Base-by-base conservation (phyloP, 2,113 vertebrate species). In the Hymenochirus boettgeri region DNA sequence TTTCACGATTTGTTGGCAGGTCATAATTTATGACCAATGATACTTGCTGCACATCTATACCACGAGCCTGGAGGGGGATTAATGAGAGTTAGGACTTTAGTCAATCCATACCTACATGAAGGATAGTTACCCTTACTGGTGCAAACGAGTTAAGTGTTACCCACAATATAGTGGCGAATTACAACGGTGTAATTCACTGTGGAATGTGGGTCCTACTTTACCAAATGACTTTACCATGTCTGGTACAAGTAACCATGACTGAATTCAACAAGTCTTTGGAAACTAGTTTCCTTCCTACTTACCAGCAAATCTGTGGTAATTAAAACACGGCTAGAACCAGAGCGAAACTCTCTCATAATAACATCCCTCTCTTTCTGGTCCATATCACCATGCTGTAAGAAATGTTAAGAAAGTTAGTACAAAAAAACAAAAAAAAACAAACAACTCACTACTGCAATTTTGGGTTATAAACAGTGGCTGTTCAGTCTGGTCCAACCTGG, bases 221-320 rank as follows among this genome's bases (percentile, higher is more conserved):
- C 93, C 91, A 89, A 89, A 92, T 2, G 84, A 77, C 79, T 22
- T 37, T 1, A 7, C 0, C 7, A 56, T 85, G 87, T 77, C 82
- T 75, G 79, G 89, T 79, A 93, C 76, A 67, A 31, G 72, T 54
- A 81, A 75, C 81, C 83, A 56, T 72, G 70, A 64, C 72, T 29
- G 37, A 66, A 71, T 18, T 22, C 58, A n/a, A 12, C 31, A 50
- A 76, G 77, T 76, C 81, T 85, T 87, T 85, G 87, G 85, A 50
- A 67, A 1, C 1, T 47, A 3, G 13, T 13, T 3, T 22, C 9
- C 11, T 5, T 15, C 17, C 19, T 2, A 80, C 91, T 87, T 70
- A 98, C 96, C 93, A 99, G 84, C 81, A 99, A 89, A 77, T 99
- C 96, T 73, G 96, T 99, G 46, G 96, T 99, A 79, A 99, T 98